phyloP scores from a whole-genome alignment of 2,888 invertebrate species.

The Dicyrtoma fusca region DNA sequence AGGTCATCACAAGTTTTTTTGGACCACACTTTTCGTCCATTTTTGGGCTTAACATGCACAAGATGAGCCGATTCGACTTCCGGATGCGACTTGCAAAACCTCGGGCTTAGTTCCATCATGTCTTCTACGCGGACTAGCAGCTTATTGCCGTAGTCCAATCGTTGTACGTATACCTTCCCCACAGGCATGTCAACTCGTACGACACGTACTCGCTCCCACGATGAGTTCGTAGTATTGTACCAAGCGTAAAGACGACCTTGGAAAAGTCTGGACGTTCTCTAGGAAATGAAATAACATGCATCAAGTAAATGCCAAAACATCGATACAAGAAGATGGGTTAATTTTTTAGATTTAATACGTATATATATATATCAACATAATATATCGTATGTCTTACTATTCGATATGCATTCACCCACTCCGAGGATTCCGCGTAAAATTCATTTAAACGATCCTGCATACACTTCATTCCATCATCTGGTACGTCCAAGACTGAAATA shows the following conservation, averaged over 20 bases:
- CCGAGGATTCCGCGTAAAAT: not conserved
- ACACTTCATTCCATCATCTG: not conserved
- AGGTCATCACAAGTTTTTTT: not conserved
- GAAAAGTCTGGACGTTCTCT: slow-evolving; percentile 27
- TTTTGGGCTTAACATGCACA: slow-evolving; percentile 23
- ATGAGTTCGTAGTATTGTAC: not conserved
- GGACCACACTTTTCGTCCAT: not conserved
- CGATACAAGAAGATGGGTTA: not conserved
- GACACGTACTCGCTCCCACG: slow-evolving; percentile 28
- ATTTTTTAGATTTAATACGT: not conserved
- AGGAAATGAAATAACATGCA: not conserved
- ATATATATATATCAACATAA: not conserved
- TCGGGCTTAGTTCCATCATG: slow-evolving; percentile 23
- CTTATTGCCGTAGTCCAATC: slow-evolving; percentile 17
- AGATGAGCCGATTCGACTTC: slow-evolving; percentile 19
- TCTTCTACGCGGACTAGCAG: slow-evolving; percentile 6
- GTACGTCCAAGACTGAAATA: not conserved
- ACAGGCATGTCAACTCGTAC: slow-evolving; percentile 19
- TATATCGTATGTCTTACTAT: not conserved
- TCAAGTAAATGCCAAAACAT: not conserved
- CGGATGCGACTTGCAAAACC: slow-evolving; percentile 1
- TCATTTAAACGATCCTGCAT: not conserved
- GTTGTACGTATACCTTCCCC: slow-evolving; percentile 7
- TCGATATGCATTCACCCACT: slow-evolving; percentile 11
- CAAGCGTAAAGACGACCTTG: slow-evolving; percentile 22